Conservation (phyloP, 2,113 vertebrate species). For the Pao palembangensis region DNA sequence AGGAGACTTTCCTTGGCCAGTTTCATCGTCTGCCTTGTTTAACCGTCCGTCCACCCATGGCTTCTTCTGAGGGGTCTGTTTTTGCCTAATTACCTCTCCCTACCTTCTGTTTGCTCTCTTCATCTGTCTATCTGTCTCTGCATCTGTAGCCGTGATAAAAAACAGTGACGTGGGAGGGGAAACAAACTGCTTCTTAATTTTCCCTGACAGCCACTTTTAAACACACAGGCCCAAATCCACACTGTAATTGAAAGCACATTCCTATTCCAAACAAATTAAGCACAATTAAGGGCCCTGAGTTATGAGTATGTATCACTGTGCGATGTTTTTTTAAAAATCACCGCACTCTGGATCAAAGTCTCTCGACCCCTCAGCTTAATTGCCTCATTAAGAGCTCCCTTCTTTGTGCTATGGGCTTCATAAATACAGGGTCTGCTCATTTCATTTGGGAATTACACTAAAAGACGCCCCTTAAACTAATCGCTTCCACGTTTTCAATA, state of each 20-base stretch:
- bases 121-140: slow-evolving; percentile 57
- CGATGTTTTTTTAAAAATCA: slow-evolving; percentile 99
- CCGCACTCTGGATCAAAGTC: slow-evolving; percentile 98
- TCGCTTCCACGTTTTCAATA: slow-evolving; percentile 94
- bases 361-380: slow-evolving; percentile 90
- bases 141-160: slow-evolving; percentile 87
- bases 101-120: slow-evolving; percentile 59
- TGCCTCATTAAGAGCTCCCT: slow-evolving; percentile 95
- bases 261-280: slow-evolving; percentile 99
- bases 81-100: slow-evolving; percentile 58
- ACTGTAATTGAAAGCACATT: slow-evolving; percentile 99
- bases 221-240: slow-evolving; percentile 86
- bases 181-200: slow-evolving; percentile 97
- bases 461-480: slow-evolving; percentile 93
- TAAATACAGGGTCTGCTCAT: slow-evolving; percentile 87
- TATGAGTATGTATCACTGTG: slow-evolving; percentile 99
- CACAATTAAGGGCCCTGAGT: slow-evolving; percentile 99
- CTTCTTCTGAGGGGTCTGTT: slow-evolving; percentile 46
- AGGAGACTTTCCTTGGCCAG: not conserved
- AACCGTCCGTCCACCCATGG: slow-evolving; percentile 44
- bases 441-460: slow-evolving; percentile 94
- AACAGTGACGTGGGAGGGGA: slow-evolving; percentile 86
- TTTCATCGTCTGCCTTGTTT: slow-evolving; percentile 22
- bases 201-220: slow-evolving; percentile 96
- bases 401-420: slow-evolving; percentile 85